Evolutionary conservation across 2,113 vertebrate species (phyloP).

Genomic region (Stegostoma tigrinum): DNA sequence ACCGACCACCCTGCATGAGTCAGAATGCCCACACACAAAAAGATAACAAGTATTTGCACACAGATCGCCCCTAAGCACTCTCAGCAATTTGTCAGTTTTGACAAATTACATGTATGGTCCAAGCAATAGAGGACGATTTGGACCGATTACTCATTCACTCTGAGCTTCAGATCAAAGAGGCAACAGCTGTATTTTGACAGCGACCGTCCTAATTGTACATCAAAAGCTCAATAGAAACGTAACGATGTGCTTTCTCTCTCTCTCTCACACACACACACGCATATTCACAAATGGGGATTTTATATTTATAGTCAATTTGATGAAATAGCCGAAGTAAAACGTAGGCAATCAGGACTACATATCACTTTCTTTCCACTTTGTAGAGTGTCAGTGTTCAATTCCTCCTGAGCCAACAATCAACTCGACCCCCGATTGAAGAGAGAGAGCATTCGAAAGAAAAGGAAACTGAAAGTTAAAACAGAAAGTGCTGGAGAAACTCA

Average conservation of each 20-base stretch:
- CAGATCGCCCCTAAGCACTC: slow-evolving; percentile 34
- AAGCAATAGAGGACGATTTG: slow-evolving; percentile 26
- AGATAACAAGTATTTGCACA: slow-evolving; percentile 36
- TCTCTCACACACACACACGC: neutral
- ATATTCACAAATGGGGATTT: neutral
- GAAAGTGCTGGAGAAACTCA: too few species aligned
- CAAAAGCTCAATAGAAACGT: neutral
- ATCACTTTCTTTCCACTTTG: neutral
- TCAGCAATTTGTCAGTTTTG: slow-evolving; percentile 35
- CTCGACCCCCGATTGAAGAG: neutral
- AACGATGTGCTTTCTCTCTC: neutral
- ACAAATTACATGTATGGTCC: slow-evolving; percentile 24
- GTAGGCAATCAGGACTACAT: neutral
- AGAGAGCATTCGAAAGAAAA: too few species aligned
- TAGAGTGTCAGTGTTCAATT: neutral
- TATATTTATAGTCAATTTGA: neutral
- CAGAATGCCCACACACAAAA: slow-evolving; percentile 34
- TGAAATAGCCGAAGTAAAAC: neutral
- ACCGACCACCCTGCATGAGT: slow-evolving; percentile 30
- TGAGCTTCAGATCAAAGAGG: slow-evolving; percentile 1
- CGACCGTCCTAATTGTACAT: neutral
- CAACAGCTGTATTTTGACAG: slow-evolving; percentile 38
- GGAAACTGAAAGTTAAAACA: too few species aligned
- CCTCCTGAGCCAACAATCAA: neutral
- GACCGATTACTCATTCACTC: slow-evolving; percentile 31